Percentiles rank a stretch among this genome's conserved stretches.
phyloP scores from a whole-genome alignment of 2,888 invertebrate genomes.

The Agonopterix arenella region DNA sequence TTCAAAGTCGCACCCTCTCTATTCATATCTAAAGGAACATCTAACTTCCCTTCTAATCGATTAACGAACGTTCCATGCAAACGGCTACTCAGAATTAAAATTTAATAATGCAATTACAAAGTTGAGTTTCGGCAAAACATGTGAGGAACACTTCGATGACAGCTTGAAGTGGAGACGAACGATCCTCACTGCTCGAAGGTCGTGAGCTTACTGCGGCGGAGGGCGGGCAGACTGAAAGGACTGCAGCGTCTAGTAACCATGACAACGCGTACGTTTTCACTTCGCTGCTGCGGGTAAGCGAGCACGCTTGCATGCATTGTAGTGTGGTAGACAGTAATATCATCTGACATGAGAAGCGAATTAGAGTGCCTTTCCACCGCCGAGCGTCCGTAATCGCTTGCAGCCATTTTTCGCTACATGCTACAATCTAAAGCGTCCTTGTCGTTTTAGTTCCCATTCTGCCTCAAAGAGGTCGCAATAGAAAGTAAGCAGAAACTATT shows the following conservation, averaged over 20 bases:
- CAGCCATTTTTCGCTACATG: too few relatives aligned
- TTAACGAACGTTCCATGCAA: constrained; percentile 1
- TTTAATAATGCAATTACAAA: constrained; percentile 16
- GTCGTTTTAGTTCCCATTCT: neutral
- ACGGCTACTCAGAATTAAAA: neutral
- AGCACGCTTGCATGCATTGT: constrained; percentile 30
- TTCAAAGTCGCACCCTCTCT: constrained; percentile 5
- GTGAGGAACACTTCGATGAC: constrained; percentile 19
- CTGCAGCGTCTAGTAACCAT: constrained; percentile 71
- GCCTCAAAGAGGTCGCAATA: too few relatives aligned
- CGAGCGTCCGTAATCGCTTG: neutral
- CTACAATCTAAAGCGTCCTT: too few relatives aligned
- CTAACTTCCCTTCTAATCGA: constrained; percentile 1
- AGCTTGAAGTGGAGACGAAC: constrained; percentile 13
- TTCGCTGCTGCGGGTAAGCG: constrained; percentile 30
- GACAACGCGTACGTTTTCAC: constrained; percentile 46
- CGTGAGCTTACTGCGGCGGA: constrained; percentile 60
- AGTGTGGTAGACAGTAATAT: constrained; percentile 28
- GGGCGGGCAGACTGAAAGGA: constrained; percentile 52
- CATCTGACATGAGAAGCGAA: constrained; percentile 23
- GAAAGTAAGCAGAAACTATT: too few relatives aligned
- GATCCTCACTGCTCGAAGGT: constrained; percentile 33
- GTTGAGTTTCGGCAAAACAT: constrained; percentile 7
- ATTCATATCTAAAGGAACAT: constrained; percentile 3
- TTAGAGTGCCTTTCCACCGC: constrained; percentile 19